phyloP scores from a whole-genome alignment of 2,113 vertebrate genomes.

The Lepisosteus osseus region DNA sequence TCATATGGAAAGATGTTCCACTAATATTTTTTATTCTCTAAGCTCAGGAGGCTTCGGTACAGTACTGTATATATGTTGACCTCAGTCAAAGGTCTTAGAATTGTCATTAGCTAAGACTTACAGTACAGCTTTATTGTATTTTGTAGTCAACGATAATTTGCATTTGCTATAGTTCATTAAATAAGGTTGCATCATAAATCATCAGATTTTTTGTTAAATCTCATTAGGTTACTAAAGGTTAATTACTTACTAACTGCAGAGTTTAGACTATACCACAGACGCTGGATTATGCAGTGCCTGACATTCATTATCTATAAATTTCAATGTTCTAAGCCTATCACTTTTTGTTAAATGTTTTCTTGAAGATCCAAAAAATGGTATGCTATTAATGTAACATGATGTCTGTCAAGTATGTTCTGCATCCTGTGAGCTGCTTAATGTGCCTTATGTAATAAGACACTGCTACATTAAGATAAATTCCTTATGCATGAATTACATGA shows the following conservation, averaged over 20 bases:
- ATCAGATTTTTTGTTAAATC: conserved; percentile 29
- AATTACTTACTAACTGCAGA: conserved; percentile 49
- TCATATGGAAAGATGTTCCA: too few species aligned
- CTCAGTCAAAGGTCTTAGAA: conserved; percentile 23
- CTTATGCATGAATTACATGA: too few species aligned
- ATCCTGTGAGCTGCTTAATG: too few species aligned
- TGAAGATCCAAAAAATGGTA: too few species aligned
- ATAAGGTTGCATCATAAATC: conserved; percentile 38
- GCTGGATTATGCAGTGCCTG: conserved; percentile 32
- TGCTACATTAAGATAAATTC: too few species aligned
- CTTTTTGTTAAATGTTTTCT: too few species aligned
- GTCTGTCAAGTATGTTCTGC: too few species aligned
- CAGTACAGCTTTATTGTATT: background rate
- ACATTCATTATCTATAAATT: conserved; percentile 32
- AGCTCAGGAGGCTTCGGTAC: conserved; percentile 11
- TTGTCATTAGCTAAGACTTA: too few species aligned
- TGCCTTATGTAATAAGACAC: too few species aligned
- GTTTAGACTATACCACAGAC: conserved; percentile 24
- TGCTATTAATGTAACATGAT: too few species aligned
- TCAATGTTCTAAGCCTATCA: too few species aligned
- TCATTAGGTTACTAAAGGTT: conserved; percentile 45
- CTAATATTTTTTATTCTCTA: too few species aligned
- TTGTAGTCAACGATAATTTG: conserved; percentile 44
- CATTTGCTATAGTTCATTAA: conserved; percentile 39
- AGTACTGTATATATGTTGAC: conserved; percentile 25